phyloP scores from a whole-genome alignment of 2,113 vertebrate species.

The Malurus alboscapulatus region DNA sequence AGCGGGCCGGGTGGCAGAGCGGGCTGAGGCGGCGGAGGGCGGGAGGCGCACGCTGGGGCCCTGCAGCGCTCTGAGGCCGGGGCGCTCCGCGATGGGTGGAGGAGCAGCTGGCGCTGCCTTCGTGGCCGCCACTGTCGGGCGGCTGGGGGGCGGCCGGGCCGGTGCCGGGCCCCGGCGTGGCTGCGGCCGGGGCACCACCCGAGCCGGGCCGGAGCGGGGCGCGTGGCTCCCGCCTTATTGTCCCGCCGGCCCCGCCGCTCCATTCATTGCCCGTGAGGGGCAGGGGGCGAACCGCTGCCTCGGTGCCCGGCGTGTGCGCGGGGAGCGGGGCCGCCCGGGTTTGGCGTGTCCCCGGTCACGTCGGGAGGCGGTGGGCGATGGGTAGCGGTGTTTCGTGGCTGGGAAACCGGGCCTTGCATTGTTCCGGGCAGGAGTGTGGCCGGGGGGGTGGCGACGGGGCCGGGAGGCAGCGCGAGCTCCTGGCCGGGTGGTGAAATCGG shows the following conservation, averaged over 20 bases:
- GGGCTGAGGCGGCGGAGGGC: background rate
- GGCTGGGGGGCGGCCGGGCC: background rate
- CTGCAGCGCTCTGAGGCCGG: constrained; percentile 45
- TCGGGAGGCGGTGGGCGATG: background rate
- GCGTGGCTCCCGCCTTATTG: constrained; percentile 35
- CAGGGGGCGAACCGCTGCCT: background rate
- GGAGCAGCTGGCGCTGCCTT: constrained; percentile 22
- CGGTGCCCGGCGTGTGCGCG: background rate
- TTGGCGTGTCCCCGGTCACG: background rate
- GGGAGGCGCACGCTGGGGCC: background rate
- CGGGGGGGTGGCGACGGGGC: constrained; percentile 24
- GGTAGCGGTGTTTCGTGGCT: background rate
- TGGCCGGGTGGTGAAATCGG: constrained; percentile 28
- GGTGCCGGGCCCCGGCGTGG: background rate
- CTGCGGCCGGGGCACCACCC: background rate
- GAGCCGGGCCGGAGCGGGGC: constrained; percentile 1
- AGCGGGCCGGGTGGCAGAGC: background rate
- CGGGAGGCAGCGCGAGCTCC: background rate
- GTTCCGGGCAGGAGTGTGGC: constrained; percentile 4
- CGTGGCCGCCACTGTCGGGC: constrained; percentile 43
- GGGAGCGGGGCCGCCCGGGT: background rate
- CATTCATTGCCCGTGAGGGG: constrained; percentile 48
- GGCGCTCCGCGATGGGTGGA: background rate
- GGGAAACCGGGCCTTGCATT: background rate
- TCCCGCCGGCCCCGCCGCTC: constrained; percentile 15